Base-by-base conservation (phyloP, 2,888 invertebrate species). In the Callyntrura guangdongensis region DNA sequence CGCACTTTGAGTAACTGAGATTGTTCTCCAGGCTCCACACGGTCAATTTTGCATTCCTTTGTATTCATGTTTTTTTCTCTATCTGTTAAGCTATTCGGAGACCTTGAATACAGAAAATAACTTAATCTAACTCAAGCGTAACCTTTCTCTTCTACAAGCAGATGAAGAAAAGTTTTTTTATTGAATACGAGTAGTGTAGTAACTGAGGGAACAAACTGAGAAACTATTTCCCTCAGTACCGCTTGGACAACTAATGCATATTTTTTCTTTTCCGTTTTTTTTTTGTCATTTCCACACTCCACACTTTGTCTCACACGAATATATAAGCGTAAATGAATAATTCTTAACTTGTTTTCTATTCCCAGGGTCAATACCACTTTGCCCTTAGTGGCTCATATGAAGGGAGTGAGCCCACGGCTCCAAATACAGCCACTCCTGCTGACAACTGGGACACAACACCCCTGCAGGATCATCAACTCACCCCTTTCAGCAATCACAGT, bases 391-490 rank as follows among this genome's bases (percentile, higher is more conserved):
- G 93, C 86, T 91, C 93, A 45, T 94, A 94, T 61, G 93, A 93
- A 92, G 94, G 94, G 92, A 92, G 93, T 77, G 93, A 94, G 90
- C 93, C 93, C 49, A 91, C 93, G 36, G 93, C 93, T 86, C 92
- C 93, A 17, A 93, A 93, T 87, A 93, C 92, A 90, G 91, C 92
- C 17, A 93, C 93, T 88, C 94, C 93, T 91, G 92, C 93, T 56
- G 93, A 94, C 92, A 93, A 92, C 92, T 94, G 94, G 94, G 93
- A 93, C 90, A 92, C 93, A 83, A 93, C 92, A 74, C 91, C 91
- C 47, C 91, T 94, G 61, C 93, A 93, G 64, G 93, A 94, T 91
- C 93, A 92, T 92, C 93, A 91, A 89, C 91, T 90, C 85, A 92
- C 87, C 77, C 92, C 69, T 61, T 93, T 86, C 93, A 92, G 87